These are phyloP conservation scores for Drosophila antonietae DNA, from an alignment of 2,888 invertebrate genomes.

Conservation along the genomic window DNA sequence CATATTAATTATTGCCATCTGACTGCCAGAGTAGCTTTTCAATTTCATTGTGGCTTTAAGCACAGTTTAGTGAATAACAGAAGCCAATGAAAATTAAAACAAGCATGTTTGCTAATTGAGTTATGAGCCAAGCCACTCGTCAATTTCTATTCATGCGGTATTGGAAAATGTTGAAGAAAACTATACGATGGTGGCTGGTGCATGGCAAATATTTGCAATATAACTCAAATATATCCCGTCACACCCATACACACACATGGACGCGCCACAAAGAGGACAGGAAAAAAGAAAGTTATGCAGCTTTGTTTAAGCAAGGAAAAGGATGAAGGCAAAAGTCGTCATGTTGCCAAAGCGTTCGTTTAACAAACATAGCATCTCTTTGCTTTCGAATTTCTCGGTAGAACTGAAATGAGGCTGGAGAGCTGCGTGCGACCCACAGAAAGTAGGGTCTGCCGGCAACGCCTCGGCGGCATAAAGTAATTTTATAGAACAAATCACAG, in stretches of 20 bases:
- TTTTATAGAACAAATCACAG: slow-evolving; percentile 80
- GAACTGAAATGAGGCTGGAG: neutral
- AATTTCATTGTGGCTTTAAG: slow-evolving; percentile 11
- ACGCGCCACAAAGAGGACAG: slow-evolving; percentile 21
- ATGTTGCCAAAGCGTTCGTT: slow-evolving; percentile 49
- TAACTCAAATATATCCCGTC: slow-evolving; percentile 10
- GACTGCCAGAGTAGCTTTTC: slow-evolving; percentile 16
- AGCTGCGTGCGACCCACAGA: slow-evolving; percentile 8
- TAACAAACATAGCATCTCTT: slow-evolving; percentile 53
- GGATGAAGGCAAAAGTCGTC: slow-evolving; percentile 68
- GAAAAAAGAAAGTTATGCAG: slow-evolving; percentile 30
- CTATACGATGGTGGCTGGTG: slow-evolving; percentile 32
- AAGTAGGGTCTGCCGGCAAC: slow-evolving; percentile 50
- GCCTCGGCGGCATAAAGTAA: slow-evolving; percentile 75
- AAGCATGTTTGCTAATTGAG: slow-evolving; percentile 61
- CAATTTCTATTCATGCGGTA: slow-evolving; percentile 37
- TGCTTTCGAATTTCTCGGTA: slow-evolving; percentile 5
- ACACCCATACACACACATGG: slow-evolving; percentile 5
- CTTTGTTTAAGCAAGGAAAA: slow-evolving; percentile 57
- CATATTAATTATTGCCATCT: slow-evolving; percentile 47
- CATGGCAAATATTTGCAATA: slow-evolving; percentile 48
- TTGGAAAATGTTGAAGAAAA: slow-evolving; percentile 11
- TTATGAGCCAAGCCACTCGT: slow-evolving; percentile 49
- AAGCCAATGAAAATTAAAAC: slow-evolving; percentile 38
- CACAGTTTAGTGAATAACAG: neutral